phyloP scores from a whole-genome alignment of 2,113 vertebrate species.

The Spizaetus ornatus region DNA sequence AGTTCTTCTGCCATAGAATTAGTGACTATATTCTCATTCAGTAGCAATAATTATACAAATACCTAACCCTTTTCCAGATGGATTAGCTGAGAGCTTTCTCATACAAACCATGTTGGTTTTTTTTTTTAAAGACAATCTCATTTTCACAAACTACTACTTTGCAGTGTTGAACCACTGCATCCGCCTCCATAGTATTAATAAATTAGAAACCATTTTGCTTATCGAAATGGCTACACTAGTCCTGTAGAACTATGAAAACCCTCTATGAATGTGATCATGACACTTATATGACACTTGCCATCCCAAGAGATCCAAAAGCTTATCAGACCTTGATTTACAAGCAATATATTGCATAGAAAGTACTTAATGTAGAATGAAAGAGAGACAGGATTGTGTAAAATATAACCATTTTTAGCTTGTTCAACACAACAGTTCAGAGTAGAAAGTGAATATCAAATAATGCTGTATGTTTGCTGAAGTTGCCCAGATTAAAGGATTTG shows the following conservation, averaged over 20 bases:
- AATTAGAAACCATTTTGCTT: background rate
- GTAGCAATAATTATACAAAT: background rate
- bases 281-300: constrained; percentile 12
- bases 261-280: background rate
- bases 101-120: background rate
- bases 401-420: background rate
- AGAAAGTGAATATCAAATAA: background rate
- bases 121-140: background rate
- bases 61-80: background rate
- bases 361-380: background rate
- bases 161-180: background rate
- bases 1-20: background rate
- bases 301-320: background rate
- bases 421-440: background rate
- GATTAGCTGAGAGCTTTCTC: background rate
- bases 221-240: background rate
- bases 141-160: background rate
- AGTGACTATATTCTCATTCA: background rate
- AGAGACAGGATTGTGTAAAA: background rate
- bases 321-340: constrained; percentile 1
- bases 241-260: background rate
- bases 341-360: background rate
- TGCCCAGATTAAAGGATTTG: background rate
- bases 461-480: background rate
- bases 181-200: background rate